Conservation (phyloP, 1,140 invertebrate species). For the Agraylea sexmaculata region DNA sequence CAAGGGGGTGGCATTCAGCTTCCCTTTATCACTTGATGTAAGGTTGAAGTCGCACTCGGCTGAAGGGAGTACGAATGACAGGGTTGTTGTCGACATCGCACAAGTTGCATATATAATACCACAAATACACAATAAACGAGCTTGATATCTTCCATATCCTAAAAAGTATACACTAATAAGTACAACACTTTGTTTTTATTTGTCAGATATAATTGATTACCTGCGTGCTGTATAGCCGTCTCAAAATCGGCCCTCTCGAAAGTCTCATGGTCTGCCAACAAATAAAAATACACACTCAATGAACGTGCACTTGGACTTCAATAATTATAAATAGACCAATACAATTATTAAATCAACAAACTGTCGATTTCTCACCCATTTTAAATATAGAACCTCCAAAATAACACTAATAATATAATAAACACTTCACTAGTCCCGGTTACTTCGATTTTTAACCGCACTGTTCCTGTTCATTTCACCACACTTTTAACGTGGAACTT, state of each 20-base stretch:
- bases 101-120: slow-evolving; percentile 58
- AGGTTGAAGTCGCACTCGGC: slow-evolving; percentile 44
- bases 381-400: background rate
- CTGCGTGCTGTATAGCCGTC: slow-evolving; percentile 41
- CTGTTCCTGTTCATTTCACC: background rate
- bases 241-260: slow-evolving; percentile 42
- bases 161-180: slow-evolving; percentile 13
- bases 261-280: slow-evolving; percentile 39
- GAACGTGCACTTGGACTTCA: slow-evolving; percentile 18
- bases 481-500: background rate
- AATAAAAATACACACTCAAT: slow-evolving; percentile 32
- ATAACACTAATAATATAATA: background rate
- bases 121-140: slow-evolving; percentile 45
- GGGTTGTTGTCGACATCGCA: slow-evolving; percentile 46
- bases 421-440: background rate
- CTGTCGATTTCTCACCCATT: background rate
- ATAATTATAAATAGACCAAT: slow-evolving; percentile 2
- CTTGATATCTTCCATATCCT: slow-evolving; percentile 58
- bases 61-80: slow-evolving; percentile 50
- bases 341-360: background rate
- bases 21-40: slow-evolving; percentile 42
- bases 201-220: slow-evolving; percentile 24
- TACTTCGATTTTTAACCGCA: background rate
- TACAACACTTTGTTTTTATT: background rate
- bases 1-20: slow-evolving; percentile 43